Conservation (phyloP, 2,797 vertebrate genomes). For the Huso huso region DNA sequence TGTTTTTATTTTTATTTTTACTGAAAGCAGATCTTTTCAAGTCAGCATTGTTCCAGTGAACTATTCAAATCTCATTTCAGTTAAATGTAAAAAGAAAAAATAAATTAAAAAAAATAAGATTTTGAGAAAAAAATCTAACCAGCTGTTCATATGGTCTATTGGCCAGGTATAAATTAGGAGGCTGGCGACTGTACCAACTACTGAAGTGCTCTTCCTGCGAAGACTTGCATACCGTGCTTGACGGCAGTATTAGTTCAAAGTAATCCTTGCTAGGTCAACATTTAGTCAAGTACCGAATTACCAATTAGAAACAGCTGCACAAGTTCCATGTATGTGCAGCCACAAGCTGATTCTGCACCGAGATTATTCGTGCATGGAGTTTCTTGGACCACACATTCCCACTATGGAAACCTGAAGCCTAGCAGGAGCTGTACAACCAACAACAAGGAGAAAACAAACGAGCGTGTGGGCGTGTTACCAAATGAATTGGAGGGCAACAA, state of each 20-base stretch:
- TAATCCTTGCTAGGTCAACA: conserved; percentile 60
- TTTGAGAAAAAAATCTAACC: conserved; percentile 37
- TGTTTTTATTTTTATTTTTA: too few species aligned
- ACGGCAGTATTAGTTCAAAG: conserved; percentile 56
- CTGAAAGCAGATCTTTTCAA: conserved; percentile 30
- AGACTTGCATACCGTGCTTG: conserved; percentile 41
- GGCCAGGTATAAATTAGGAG: conserved; percentile 42
- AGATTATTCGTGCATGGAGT: not conserved
- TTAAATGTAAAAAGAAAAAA: too few species aligned
- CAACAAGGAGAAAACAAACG: too few species aligned
- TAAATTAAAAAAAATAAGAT: conserved; percentile 11
- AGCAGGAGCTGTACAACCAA: too few species aligned
- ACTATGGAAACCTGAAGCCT: too few species aligned
- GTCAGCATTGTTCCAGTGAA: not conserved
- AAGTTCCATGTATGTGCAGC: conserved; percentile 37
- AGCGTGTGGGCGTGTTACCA: too few species aligned
- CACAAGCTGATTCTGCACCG: conserved; percentile 22
- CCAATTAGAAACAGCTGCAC: conserved; percentile 71
- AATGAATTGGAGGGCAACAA: too few species aligned
- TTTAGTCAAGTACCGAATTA: conserved; percentile 54
- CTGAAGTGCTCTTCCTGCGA: conserved; percentile 40
- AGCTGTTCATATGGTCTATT: conserved; percentile 41
- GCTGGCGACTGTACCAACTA: conserved; percentile 25
- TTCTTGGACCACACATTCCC: too few species aligned
- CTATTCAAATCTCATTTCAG: too few species aligned